A percentile compares a stretch with the other conserved stretches of the same genome.
Evolutionary conservation across 2,888 invertebrate genomes (phyloP).

Genomic region (Osmoderma eremita): DNA sequence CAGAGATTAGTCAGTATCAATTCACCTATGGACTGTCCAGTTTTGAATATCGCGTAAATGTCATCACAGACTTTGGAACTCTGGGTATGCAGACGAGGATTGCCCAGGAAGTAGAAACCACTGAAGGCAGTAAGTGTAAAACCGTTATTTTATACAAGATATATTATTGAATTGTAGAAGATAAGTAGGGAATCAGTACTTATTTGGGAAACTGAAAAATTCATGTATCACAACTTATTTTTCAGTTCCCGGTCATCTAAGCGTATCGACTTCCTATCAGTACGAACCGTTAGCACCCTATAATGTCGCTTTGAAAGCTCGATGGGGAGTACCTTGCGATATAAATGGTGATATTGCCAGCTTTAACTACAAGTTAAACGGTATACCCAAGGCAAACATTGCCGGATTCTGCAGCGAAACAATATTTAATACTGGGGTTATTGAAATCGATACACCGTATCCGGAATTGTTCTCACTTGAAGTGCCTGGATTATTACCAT

Average conservation of each 20-base stretch:
- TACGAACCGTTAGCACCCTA: not conserved
- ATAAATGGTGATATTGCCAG: not conserved
- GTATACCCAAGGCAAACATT: not conserved
- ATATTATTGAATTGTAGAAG: too few species aligned
- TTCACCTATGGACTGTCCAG: too few species aligned
- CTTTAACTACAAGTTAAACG: not conserved
- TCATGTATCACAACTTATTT: not conserved
- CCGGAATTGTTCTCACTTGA: not conserved
- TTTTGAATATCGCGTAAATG: too few species aligned
- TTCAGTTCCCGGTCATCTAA: slow-evolving; percentile 5
- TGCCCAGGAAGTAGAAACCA: too few species aligned
- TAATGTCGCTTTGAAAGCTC: not conserved
- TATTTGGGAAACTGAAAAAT: too few species aligned
- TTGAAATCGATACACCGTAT: not conserved
- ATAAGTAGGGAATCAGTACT: too few species aligned
- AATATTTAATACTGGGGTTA: not conserved
- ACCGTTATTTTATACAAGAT: too few species aligned
- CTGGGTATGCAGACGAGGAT: too few species aligned
- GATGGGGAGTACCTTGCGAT: slow-evolving; percentile 13
- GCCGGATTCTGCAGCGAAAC: not conserved
- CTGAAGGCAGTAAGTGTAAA: too few species aligned
- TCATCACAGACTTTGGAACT: too few species aligned
- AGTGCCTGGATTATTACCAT: not conserved
- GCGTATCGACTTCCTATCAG: not conserved
- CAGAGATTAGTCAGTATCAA: too few species aligned